A percentile compares a stretch with the other conserved stretches of the same genome.
These are phyloP conservation scores for Halictus ligatus DNA, from an alignment of 2,888 invertebrate genomes.

Conservation along the genomic window DNA sequence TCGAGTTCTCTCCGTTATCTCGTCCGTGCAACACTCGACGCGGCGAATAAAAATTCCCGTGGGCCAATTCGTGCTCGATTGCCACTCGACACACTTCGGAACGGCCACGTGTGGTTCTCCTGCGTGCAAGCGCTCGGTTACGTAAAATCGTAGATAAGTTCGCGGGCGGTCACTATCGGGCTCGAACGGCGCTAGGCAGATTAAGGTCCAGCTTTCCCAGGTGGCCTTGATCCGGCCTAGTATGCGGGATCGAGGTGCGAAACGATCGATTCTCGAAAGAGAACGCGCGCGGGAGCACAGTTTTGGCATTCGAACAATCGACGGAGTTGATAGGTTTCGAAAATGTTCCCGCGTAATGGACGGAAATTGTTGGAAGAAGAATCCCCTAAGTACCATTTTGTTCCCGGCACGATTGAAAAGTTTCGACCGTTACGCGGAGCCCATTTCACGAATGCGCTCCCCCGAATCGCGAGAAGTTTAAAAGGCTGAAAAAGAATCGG, in stretches of 20 bases:
- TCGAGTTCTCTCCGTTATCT: constrained; percentile 20
- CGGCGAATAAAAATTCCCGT: constrained; percentile 26
- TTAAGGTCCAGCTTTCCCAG: too few species aligned
- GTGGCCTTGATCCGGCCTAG: too few species aligned
- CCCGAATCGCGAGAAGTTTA: neutral
- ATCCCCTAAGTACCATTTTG: neutral
- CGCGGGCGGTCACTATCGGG: constrained; percentile 7
- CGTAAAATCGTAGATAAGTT: constrained; percentile 23
- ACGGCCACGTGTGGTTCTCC: constrained; percentile 29
- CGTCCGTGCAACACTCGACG: neutral
- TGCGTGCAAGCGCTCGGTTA: constrained; percentile 15
- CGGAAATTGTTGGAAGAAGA: neutral
- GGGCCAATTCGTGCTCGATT: constrained; percentile 39
- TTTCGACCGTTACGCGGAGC: neutral
- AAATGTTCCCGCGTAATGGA: neutral
- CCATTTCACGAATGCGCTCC: neutral
- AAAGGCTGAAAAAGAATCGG: neutral
- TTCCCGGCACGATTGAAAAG: neutral
- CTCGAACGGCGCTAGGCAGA: neutral
- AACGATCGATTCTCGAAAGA: too few species aligned
- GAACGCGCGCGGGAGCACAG: neutral
- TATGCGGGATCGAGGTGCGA: too few species aligned
- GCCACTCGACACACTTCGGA: constrained; percentile 53
- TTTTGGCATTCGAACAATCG: neutral
- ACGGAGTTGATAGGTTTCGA: neutral